Conservation (phyloP, 1,140 invertebrate genomes). For the Arctopsyche grandis region DNA sequence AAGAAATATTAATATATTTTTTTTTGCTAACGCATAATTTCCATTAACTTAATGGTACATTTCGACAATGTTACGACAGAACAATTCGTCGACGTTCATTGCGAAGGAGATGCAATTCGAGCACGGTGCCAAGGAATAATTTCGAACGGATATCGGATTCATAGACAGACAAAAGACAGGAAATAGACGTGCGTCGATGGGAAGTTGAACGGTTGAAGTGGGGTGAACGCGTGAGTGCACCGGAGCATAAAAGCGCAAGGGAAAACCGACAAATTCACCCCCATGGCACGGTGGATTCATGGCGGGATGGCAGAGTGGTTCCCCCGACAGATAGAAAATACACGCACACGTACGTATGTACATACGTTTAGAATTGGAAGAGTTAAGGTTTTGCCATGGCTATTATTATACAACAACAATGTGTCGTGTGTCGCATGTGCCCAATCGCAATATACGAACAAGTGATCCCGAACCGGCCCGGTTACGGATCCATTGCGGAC, state of each 20-base stretch:
- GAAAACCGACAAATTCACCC: conserved; percentile 13
- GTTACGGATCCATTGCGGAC: not conserved
- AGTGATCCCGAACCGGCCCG: not conserved
- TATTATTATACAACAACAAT: too few species aligned
- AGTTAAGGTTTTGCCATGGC: too few species aligned
- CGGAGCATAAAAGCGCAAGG: not conserved
- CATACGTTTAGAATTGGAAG: too few species aligned
- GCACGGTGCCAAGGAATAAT: conserved; percentile 1
- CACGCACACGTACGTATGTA: too few species aligned
- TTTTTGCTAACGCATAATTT: too few species aligned
- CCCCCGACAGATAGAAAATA: too few species aligned
- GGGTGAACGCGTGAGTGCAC: not conserved
- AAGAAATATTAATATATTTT: too few species aligned
- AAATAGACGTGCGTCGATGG: conserved; percentile 25
- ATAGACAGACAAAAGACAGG: conserved; percentile 19
- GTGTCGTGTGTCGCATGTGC: too few species aligned
- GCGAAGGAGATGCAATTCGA: not conserved
- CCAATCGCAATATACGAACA: not conserved
- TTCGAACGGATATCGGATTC: conserved; percentile 6
- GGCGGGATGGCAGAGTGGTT: not conserved
- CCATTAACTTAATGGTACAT: too few species aligned
- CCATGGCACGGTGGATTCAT: not conserved
- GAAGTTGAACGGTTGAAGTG: conserved; percentile 10
- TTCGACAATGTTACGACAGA: too few species aligned
- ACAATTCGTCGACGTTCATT: not conserved